Conservation (phyloP, 2,113 vertebrate genomes). For the Oceanites oceanicus region DNA sequence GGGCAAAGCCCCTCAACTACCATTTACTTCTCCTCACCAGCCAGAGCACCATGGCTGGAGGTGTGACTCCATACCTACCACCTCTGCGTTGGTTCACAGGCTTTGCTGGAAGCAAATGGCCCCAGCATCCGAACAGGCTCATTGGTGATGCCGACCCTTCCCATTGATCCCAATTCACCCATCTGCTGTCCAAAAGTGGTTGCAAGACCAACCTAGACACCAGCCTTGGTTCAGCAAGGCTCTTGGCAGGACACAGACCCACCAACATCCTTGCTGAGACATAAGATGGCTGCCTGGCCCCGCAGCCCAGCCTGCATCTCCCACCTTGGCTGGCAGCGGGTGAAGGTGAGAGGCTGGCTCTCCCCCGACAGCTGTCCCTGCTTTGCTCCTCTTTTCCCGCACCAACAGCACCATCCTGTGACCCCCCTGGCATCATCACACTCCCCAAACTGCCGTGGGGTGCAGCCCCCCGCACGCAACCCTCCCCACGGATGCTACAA, state of each 20-base stretch:
- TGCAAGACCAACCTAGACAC: not conserved
- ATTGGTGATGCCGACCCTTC: not conserved
- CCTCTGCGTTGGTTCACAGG: accelerated
- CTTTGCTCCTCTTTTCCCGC: not conserved
- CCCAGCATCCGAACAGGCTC: not conserved
- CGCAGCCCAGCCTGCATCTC: not conserved
- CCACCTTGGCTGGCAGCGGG: accelerated
- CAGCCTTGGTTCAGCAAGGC: not conserved
- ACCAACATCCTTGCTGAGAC: not conserved
- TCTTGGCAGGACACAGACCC: not conserved
- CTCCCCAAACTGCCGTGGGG: not conserved
- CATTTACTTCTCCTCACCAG: not conserved
- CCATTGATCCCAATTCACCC: accelerated
- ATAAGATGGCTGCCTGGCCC: accelerated
- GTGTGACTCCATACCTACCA: not conserved
- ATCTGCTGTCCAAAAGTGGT: not conserved
- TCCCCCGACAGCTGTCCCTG: not conserved
- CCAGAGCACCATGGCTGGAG: not conserved
- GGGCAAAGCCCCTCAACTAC: not conserved
- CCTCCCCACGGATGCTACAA: accelerated
- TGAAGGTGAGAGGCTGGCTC: not conserved
- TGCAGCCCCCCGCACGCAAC: accelerated
- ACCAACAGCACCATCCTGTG: not conserved
- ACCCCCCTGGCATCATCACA: accelerated
- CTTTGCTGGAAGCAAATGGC: not conserved